These are phyloP conservation scores for Litoditis marina DNA, from an alignment of 2,888 invertebrate genomes.

Conservation along the genomic window DNA sequence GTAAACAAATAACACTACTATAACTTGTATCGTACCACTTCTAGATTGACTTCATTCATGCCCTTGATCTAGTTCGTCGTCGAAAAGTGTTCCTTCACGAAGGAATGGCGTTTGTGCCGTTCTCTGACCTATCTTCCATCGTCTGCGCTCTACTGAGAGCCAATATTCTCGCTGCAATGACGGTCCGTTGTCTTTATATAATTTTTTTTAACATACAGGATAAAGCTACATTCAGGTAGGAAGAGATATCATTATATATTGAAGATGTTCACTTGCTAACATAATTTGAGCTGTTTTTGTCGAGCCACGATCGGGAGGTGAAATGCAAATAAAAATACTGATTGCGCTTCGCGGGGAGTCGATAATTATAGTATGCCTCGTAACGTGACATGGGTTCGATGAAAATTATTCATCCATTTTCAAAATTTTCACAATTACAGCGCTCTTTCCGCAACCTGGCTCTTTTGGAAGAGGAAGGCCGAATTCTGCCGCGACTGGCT, in stretches of 20 bases:
- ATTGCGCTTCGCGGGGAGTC: too few relatives aligned
- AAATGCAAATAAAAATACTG: too few relatives aligned
- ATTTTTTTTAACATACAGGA: background rate
- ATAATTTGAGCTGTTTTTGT: too few relatives aligned
- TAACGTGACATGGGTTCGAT: too few relatives aligned
- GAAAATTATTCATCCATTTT: constrained; percentile 4
- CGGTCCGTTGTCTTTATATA: constrained; percentile 65
- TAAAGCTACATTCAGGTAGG: background rate
- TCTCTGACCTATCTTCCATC: constrained; percentile 79
- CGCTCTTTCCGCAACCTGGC: constrained; percentile 72
- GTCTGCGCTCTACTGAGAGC: constrained; percentile 76
- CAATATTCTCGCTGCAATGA: constrained; percentile 72
- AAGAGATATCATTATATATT: background rate
- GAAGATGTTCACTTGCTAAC: constrained; percentile 13
- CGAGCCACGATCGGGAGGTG: too few relatives aligned
- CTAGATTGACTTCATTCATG: constrained; percentile 74
- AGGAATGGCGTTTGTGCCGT: constrained; percentile 84
- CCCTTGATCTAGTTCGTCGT: constrained; percentile 77
- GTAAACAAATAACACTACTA: background rate
- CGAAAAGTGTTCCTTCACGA: constrained; percentile 77
- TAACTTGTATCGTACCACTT: too few relatives aligned
- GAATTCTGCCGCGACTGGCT: constrained; percentile 73
- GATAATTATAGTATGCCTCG: too few relatives aligned
- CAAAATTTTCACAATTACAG: constrained; percentile 63
- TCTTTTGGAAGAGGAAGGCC: constrained; percentile 79